These are phyloP conservation scores for Venturia canescens DNA, from an alignment of 1,140 invertebrate genomes.

Conservation along the genomic window DNA sequence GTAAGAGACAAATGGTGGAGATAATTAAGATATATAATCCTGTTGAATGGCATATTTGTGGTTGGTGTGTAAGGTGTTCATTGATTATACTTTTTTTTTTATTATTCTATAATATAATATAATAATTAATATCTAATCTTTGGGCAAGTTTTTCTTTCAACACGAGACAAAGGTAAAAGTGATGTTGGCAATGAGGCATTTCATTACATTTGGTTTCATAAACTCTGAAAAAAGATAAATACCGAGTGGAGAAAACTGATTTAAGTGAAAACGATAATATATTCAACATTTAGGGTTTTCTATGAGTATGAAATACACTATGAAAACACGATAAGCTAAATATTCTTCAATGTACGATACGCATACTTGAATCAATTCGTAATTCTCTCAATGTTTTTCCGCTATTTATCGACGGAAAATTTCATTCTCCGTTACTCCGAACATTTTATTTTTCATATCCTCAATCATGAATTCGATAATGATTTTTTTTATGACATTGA, in stretches of 20 bases:
- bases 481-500: background rate
- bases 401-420: too few species aligned
- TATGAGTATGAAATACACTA: too few species aligned
- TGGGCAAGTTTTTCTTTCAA: background rate
- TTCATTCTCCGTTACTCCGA: too few species aligned
- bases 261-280: too few species aligned
- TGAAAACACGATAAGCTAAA: too few species aligned
- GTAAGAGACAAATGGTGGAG: conserved; percentile 5
- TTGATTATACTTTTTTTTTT: background rate
- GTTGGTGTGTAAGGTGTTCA: conserved; percentile 6
- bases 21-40: conserved; percentile 31
- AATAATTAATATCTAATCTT: too few species aligned
- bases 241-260: background rate
- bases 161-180: background rate
- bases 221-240: background rate
- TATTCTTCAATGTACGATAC: too few species aligned
- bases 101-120: too few species aligned
- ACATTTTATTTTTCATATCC: too few species aligned
- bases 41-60: conserved; percentile 36
- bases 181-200: background rate
- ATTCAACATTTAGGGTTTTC: too few species aligned
- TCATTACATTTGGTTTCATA: background rate
- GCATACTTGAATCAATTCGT: too few species aligned
- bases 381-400: too few species aligned
- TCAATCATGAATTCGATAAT: background rate